Conservation (phyloP, 2,797 vertebrate genomes). For the Sebastes wilsoni region DNA sequence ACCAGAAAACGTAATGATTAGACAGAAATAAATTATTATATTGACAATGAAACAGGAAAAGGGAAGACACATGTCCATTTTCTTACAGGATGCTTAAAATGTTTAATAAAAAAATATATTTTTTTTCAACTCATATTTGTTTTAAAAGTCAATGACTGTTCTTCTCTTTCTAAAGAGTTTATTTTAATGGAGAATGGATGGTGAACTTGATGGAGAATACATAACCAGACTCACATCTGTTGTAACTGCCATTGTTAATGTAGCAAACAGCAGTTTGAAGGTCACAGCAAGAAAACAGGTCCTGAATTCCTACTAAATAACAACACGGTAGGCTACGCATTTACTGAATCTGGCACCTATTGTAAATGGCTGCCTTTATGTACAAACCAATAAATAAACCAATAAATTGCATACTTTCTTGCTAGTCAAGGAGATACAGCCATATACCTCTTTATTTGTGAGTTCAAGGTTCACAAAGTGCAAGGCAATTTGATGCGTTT, state of each 20-base stretch:
- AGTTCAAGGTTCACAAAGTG: neutral
- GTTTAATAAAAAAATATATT: neutral
- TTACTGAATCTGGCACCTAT: neutral
- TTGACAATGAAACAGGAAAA: neutral
- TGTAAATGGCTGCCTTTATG: neutral
- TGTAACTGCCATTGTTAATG: neutral
- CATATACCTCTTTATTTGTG: neutral
- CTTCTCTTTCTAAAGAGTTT: neutral
- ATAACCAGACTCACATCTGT: neutral
- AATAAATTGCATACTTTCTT: neutral
- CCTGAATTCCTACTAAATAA: neutral
- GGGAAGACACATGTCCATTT: neutral
- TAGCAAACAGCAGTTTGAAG: neutral
- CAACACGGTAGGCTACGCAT: neutral
- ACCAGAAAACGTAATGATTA: accelerated
- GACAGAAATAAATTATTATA: neutral
- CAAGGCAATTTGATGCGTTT: neutral
- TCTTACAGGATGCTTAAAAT: neutral
- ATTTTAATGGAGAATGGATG: neutral
- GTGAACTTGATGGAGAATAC: neutral
- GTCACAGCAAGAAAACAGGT: neutral
- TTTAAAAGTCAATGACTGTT: neutral
- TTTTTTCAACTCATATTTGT: neutral
- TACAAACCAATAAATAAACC: neutral
- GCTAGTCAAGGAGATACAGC: neutral